phyloP scores from a whole-genome alignment of 2,797 vertebrate genomes.

The Coluber constrictor region DNA sequence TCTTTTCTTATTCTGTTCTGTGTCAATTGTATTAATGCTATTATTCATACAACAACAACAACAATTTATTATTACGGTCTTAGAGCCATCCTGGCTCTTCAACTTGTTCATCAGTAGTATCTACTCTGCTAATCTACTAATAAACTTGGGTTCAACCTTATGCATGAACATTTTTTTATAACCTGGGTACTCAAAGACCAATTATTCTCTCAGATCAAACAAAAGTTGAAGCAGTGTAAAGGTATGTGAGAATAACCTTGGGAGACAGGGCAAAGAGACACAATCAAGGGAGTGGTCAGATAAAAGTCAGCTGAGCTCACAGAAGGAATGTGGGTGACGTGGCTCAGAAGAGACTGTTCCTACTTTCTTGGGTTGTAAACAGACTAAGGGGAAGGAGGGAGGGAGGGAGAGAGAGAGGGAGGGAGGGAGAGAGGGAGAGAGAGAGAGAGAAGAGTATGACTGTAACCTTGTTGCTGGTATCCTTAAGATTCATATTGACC shows the following conservation, averaged over 20 bases:
- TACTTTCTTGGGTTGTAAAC: not conserved
- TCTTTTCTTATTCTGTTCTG: not conserved
- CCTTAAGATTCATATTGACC: no score
- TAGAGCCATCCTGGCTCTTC: no score
- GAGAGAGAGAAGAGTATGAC: no score
- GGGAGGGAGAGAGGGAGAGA: no score
- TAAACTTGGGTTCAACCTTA: not conserved
- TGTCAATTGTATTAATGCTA: not conserved
- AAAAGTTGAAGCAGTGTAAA: not conserved
- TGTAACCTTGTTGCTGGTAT: no score
- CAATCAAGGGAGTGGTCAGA: not conserved
- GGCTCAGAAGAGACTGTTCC: not conserved
- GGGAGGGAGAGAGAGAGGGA: rapidly evolving
- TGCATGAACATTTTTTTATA: not conserved
- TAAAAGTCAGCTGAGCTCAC: not conserved
- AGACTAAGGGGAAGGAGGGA: not conserved
- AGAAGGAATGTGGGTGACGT: not conserved
- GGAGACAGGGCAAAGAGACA: not conserved
- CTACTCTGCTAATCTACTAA: not conserved
- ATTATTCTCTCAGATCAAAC: not conserved
- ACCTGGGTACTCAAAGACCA: not conserved
- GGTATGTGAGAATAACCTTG: not conserved
- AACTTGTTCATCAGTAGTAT: not conserved
- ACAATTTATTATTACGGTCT: no score
- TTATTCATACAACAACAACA: not conserved